Conservation (phyloP, 2,113 vertebrate genomes). For the Podiceps cristatus region DNA sequence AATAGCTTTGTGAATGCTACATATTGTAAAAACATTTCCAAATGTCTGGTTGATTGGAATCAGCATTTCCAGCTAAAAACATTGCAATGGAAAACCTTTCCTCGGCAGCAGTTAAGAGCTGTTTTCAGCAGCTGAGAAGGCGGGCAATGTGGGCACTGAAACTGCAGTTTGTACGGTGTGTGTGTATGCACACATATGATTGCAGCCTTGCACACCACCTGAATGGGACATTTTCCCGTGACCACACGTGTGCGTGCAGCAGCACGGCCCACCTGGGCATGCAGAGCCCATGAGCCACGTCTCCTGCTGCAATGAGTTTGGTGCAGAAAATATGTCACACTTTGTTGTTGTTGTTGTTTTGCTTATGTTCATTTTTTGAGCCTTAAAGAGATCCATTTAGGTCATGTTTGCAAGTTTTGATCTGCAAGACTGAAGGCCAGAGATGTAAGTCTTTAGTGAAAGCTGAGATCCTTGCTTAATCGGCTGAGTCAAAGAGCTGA, state of each 20-base stretch:
- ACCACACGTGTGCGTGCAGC: accelerated
- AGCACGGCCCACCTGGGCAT: accelerated
- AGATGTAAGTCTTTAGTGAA: background rate
- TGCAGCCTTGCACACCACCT: background rate
- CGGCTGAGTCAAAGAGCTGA: background rate
- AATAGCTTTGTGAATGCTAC: background rate
- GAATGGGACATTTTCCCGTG: accelerated
- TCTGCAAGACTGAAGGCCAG: background rate
- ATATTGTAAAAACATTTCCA: background rate
- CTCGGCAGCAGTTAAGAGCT: accelerated
- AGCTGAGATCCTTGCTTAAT: background rate
- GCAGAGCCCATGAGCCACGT: accelerated
- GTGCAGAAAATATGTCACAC: background rate
- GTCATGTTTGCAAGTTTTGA: background rate
- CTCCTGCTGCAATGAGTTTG: background rate
- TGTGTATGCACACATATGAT: accelerated
- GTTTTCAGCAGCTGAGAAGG: background rate
- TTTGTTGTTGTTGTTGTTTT: background rate
- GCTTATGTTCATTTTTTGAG: background rate
- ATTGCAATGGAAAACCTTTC: background rate
- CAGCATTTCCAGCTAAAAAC: background rate
- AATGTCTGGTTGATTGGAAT: background rate
- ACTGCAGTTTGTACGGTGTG: background rate
- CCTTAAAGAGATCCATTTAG: background rate
- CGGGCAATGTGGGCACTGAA: background rate